Base-by-base conservation (phyloP, 2,888 invertebrate genomes). In the Trichopria drosophilae region DNA sequence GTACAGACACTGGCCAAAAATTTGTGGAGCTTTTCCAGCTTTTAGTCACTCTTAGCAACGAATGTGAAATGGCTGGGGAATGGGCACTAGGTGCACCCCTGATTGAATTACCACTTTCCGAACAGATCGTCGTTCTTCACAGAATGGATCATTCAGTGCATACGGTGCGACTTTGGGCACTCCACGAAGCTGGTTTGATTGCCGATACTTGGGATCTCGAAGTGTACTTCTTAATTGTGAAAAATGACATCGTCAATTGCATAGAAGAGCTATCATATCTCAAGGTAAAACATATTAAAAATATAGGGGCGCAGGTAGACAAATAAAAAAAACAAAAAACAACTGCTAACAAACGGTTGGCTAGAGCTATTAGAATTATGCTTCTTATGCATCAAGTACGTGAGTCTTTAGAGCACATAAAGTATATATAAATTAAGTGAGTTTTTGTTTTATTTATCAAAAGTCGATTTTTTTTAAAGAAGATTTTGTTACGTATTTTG, bases 61-160 rank as follows among this genome's bases (percentile, higher is more conserved):
- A 85, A 62, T 90, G 87, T 63, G 86, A 88, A 68, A 83, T 85
- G 2, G 84, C 85, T 0, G 82, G 82, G 63, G 85, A 87, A 59
- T 86, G 85, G 80, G 83, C 84, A 42, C 66, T 83, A 35, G 87
- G 86, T 3, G 86, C 86, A 1, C 87, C 87, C 1, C 76, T 88
- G n/a, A 84, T 86, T 61, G 84, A 88, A 62, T 71, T 90, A 50
- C 89, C 90, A 0, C 80, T 90, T 20, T 88, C 90, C 0, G 90
- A 91, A 66, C 90, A 91, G 74, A 90, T 91, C 69, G 86, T 90
- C 2, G 84, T 89, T 18, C 74, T 87, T 29, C 87, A 88, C 72
- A 79, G 87, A 70, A 77, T 87, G 60, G 89, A 89, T 77, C 89
- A 89, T 67, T 86, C 88, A 0, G 82, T 90, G 29, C 90, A 91